These are phyloP conservation scores for Nephotettix cincticeps DNA, from an alignment of 1,140 invertebrate genomes.

Conservation along the genomic window DNA sequence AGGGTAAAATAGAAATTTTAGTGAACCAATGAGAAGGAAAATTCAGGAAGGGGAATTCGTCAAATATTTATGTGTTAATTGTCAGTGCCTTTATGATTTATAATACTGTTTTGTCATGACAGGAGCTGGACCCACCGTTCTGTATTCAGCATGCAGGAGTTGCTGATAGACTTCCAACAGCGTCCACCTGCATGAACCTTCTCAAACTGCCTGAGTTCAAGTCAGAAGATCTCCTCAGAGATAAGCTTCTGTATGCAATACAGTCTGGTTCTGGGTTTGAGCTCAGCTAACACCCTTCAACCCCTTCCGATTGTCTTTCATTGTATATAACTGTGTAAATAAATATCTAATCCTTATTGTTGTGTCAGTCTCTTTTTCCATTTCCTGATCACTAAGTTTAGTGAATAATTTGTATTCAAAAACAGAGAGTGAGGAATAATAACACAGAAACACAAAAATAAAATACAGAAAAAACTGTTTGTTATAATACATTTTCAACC, in stretches of 20 bases:
- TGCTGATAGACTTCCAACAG: slow-evolving; percentile 85
- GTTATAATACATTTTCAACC: too few relatives aligned
- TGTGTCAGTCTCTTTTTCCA: too few relatives aligned
- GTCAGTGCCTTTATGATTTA: too few relatives aligned
- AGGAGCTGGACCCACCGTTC: slow-evolving; percentile 80
- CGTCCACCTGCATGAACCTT: slow-evolving; percentile 97
- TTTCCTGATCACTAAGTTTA: too few relatives aligned
- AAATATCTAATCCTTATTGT: neutral
- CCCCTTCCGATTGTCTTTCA: neutral
- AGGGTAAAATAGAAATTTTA: too few relatives aligned
- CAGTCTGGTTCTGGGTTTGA: slow-evolving; percentile 95
- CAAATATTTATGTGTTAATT: too few relatives aligned
- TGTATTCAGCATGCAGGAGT: slow-evolving; percentile 91
- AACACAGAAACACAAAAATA: too few relatives aligned
- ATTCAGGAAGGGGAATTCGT: too few relatives aligned
- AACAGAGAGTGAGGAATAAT: too few relatives aligned
- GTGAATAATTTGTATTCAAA: too few relatives aligned
- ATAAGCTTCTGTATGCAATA: slow-evolving; percentile 91
- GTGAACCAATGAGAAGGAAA: too few relatives aligned
- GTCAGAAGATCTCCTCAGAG: slow-evolving; percentile 71
- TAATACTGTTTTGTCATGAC: slow-evolving; percentile 1
- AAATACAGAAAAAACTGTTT: too few relatives aligned
- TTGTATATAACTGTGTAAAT: slow-evolving; percentile 10
- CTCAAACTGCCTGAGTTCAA: slow-evolving; percentile 92
- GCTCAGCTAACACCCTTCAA: slow-evolving; percentile 66